phyloP scores from a whole-genome alignment of 2,888 invertebrate species.

The Cataglyphis cursor region DNA sequence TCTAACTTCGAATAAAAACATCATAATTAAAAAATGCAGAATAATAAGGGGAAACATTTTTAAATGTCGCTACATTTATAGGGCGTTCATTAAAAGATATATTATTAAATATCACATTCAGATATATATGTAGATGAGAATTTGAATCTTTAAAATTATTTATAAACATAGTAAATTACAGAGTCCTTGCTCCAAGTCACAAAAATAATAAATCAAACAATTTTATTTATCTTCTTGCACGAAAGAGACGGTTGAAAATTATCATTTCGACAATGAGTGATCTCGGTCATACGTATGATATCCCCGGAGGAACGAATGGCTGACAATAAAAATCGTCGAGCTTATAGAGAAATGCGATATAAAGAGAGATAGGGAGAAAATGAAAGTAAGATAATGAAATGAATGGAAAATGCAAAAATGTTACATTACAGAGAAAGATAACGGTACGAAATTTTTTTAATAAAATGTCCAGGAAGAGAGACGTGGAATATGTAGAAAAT shows the following conservation, averaged over 20 bases:
- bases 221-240: background rate
- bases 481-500: background rate
- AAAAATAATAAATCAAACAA: background rate
- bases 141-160: background rate
- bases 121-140: background rate
- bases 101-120: background rate
- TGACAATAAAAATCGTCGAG: conserved; percentile 32
- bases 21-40: background rate
- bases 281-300: background rate
- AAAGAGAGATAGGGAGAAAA: background rate
- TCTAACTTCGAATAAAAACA: background rate
- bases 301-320: background rate
- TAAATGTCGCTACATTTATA: background rate
- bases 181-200: background rate
- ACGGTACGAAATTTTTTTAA: conserved; percentile 19
- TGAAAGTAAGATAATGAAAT: conserved; percentile 13
- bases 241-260: background rate
- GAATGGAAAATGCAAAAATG: conserved; percentile 26
- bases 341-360: conserved; percentile 10
- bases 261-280: background rate
- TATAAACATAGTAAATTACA: background rate
- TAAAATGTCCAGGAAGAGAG: conserved; percentile 1
- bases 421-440: background rate
- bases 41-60: background rate
- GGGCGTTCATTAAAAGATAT: background rate